Evolutionary conservation across 2,113 vertebrate genomes (phyloP), one percentile per base, ranked within the genome.

Genomic region (Sclerurus mexicanus): DNA sequence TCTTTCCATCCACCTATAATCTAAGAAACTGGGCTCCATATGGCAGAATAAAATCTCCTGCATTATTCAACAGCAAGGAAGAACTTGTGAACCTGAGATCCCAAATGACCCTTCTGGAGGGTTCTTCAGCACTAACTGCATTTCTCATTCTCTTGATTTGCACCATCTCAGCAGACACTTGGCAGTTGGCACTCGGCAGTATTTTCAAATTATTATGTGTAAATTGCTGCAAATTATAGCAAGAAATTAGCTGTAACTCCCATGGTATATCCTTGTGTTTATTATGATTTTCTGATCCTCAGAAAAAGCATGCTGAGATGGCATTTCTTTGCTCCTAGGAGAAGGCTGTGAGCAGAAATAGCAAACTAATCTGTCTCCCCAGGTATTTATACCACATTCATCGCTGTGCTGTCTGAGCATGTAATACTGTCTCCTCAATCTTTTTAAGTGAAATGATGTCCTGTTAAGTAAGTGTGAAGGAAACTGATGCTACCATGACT

Each of bases 221-320:
- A 96, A 96, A 97, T 95, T 91, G 85, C 89, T 91, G 74, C 42
- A 85, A 96, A 96, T 94, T 91, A 93, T 64, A 90, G 89, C 81
- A 91, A 85, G 87, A 95, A 95, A 95, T 96, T 95, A 95, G 50
- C 81, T 96, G 87, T 76, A 91, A 79, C 71, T 89, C 94, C 93
- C 89, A 39, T 73, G 74, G 74, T 76, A 87, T 94, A 71, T 87
- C 93, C 89, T 73, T 35, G 55, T 85, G 89, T 94, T 93, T 94
- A 69, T 96, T 89, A 82, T 21, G 74, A 55, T 83, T 95, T 96
- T 95, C 67, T 96, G 71, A 87, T 93, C 93, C 78, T 95, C 59
- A 59, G 40, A 69, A 89, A 91, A 73, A 72, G 81, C 91, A 37
- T 50, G 77, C 94, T 96, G 95, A 95, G 91, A 72, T 95, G 62